A percentile compares a stretch with the other conserved stretches of the same genome.
phyloP scores from a whole-genome alignment of 2,797 vertebrate species.

The Perodicticus potto region DNA sequence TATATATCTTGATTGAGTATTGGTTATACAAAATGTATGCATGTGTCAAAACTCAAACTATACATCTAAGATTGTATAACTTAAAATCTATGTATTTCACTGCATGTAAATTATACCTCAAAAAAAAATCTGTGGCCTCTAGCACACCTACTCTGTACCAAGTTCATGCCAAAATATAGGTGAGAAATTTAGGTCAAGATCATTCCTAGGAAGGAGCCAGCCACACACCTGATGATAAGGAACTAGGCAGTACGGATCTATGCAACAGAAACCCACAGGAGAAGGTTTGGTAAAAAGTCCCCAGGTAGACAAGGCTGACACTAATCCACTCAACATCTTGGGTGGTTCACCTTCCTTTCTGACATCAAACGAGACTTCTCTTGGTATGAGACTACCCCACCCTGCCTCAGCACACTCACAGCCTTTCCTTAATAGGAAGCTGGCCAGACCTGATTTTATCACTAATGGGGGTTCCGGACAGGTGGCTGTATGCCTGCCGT shows the following conservation, averaged over 20 bases:
- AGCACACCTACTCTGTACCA: not conserved
- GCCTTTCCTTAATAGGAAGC: not conserved
- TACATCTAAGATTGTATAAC: not conserved
- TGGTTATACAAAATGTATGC: not conserved
- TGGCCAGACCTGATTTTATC: not conserved
- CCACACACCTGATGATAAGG: not conserved
- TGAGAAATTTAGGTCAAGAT: not conserved
- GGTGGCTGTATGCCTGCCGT: not conserved
- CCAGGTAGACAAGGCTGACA: not conserved
- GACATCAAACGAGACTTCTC: not conserved
- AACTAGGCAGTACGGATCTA: not conserved
- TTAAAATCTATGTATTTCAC: conserved; percentile 34
- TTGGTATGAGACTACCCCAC: not conserved
- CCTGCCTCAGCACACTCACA: not conserved
- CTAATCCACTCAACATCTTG: not conserved
- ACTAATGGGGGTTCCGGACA: not conserved
- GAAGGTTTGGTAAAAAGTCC: not conserved
- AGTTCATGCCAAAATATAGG: not conserved
- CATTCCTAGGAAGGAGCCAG: conserved; percentile 26
- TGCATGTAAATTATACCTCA: not conserved
- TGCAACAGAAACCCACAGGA: not conserved
- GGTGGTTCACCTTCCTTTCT: not conserved
- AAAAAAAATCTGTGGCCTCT: conserved; percentile 16
- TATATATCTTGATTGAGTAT: not conserved
- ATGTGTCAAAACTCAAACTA: conserved; percentile 57